Evolutionary conservation across 1,140 invertebrate species (phyloP).

Genomic region (Leptonema lineaticorne): DNA sequence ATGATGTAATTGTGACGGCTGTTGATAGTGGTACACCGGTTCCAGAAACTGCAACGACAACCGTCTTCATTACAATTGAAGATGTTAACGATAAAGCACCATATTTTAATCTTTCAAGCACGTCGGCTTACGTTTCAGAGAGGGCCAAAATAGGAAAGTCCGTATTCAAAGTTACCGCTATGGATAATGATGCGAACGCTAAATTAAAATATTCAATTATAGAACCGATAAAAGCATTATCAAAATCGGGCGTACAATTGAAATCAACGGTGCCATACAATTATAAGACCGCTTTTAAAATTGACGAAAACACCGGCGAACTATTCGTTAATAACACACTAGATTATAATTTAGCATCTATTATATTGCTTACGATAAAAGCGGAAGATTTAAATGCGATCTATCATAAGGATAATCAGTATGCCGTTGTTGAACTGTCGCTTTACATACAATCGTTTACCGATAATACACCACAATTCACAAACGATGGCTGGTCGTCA

Average conservation of each 20-base stretch:
- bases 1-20: slow-evolving; percentile 71
- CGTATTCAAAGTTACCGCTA: slow-evolving; percentile 65
- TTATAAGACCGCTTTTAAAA: slow-evolving; percentile 68
- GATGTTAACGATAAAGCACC: slow-evolving; percentile 86
- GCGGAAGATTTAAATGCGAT: slow-evolving; percentile 72
- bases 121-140: slow-evolving; percentile 71
- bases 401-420: slow-evolving; percentile 66
- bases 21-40: slow-evolving; percentile 72
- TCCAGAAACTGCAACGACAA: slow-evolving; percentile 74
- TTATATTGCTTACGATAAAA: slow-evolving; percentile 75
- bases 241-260: slow-evolving; percentile 72
- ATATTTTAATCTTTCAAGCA: slow-evolving; percentile 65
- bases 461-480: slow-evolving; percentile 77
- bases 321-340: slow-evolving; percentile 69
- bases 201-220: slow-evolving; percentile 68
- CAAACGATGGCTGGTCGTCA: slow-evolving; percentile 66
- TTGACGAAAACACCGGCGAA: slow-evolving; percentile 68
- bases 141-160: slow-evolving; percentile 64
- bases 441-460: slow-evolving; percentile 79
- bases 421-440: slow-evolving; percentile 68
- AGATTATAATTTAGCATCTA: slow-evolving; percentile 77
- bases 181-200: slow-evolving; percentile 70
- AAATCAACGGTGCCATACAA: slow-evolving; percentile 63
- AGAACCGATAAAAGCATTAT: slow-evolving; percentile 69
- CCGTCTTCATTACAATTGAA: slow-evolving; percentile 68